phyloP scores from a whole-genome alignment of 2,888 invertebrate genomes.

The Erebia aethiops region DNA sequence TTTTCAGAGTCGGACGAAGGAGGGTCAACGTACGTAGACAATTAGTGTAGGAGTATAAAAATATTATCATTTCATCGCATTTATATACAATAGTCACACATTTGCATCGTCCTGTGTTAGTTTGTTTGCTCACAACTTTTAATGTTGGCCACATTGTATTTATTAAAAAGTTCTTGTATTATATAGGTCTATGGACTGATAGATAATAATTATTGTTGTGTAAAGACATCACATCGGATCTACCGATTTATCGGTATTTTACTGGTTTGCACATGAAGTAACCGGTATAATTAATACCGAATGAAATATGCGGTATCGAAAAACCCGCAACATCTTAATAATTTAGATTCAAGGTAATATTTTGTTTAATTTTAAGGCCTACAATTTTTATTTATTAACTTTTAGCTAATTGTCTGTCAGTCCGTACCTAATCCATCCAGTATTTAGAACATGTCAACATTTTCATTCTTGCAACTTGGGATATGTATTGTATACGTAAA shows the following conservation, averaged over 20 bases:
- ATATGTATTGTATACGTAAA: constrained; percentile 13
- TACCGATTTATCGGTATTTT: not conserved
- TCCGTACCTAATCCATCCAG: not conserved
- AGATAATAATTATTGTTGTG: not conserved
- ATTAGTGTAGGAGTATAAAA: constrained; percentile 33
- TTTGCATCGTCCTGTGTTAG: not conserved
- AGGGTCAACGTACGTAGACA: constrained; percentile 34
- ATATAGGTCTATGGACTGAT: not conserved
- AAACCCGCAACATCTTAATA: too few relatives aligned
- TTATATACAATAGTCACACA: constrained; percentile 14
- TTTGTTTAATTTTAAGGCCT: too few relatives aligned
- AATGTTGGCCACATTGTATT: constrained; percentile 1
- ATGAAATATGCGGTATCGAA: too few relatives aligned
- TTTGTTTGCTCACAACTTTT: constrained; percentile 22
- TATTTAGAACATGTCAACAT: not conserved
- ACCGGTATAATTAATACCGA: too few relatives aligned
- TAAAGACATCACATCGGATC: not conserved
- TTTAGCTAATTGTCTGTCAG: not conserved
- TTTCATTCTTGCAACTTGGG: constrained; percentile 1
- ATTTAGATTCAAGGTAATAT: too few relatives aligned
- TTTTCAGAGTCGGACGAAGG: constrained; percentile 26
- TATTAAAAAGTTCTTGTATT: not conserved
- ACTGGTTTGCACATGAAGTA: not conserved
- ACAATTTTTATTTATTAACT: too few relatives aligned
- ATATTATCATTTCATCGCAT: constrained; percentile 35